These are phyloP conservation scores for Austrofundulus limnaeus DNA, from an alignment of 2,113 vertebrate genomes.

Conservation along the genomic window DNA sequence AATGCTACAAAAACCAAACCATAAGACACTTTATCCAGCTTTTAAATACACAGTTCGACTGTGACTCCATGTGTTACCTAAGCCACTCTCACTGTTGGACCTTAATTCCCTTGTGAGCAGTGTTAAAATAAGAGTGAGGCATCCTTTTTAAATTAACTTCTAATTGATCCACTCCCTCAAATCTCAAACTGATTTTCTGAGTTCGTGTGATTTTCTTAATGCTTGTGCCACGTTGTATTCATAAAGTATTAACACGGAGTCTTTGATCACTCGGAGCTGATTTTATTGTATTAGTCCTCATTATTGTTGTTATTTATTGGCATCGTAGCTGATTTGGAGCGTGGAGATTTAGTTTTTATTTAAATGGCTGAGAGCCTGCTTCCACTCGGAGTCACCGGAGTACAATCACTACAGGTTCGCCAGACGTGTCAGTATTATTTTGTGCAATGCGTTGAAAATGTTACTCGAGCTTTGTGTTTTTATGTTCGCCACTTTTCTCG, in stretches of 20 bases:
- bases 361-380: constrained; percentile 34
- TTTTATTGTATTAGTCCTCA: constrained; percentile 57
- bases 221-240: constrained; percentile 24
- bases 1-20: constrained; percentile 34
- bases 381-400: constrained; percentile 39
- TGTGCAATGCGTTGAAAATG: constrained; percentile 72
- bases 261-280: constrained; percentile 31
- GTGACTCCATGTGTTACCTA: constrained; percentile 1
- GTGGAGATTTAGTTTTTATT: constrained; percentile 20
- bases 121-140: constrained; percentile 15
- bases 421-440: constrained; percentile 70
- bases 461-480: constrained; percentile 69
- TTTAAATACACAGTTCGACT: background rate
- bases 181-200: background rate
- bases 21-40: constrained; percentile 29
- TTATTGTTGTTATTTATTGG: constrained; percentile 71
- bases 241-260: constrained; percentile 30
- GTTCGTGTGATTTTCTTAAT: constrained; percentile 31
- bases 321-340: constrained; percentile 55
- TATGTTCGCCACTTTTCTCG: constrained; percentile 5
- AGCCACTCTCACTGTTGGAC: constrained; percentile 9
- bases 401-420: constrained; percentile 49
- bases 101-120: background rate
- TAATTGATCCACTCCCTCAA: constrained; percentile 9
- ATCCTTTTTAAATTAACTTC: constrained; percentile 6